A percentile compares a stretch with the other conserved stretches of the same genome.
phyloP scores from a whole-genome alignment of 2,888 invertebrate genomes.

The Ypsolopha scabrella region DNA sequence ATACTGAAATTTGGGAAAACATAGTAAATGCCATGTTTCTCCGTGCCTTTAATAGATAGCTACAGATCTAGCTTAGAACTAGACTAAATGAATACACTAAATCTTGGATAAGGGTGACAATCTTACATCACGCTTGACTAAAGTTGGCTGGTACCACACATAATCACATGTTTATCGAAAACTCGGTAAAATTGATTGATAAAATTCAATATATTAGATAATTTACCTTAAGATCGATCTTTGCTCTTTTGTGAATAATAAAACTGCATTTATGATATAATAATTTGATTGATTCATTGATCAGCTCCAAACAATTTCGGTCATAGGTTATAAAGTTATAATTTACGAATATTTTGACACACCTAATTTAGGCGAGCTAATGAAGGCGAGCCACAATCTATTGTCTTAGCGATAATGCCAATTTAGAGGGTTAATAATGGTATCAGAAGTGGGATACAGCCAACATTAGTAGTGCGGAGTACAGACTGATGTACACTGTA shows the following conservation, averaged over 20 bases:
- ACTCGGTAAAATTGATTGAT: too few species aligned
- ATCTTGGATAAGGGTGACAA: slow-evolving; percentile 29
- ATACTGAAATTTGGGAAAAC: neutral
- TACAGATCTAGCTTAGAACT: slow-evolving; percentile 47
- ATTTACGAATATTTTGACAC: too few species aligned
- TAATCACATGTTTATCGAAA: neutral
- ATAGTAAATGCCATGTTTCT: neutral
- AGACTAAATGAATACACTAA: slow-evolving; percentile 45
- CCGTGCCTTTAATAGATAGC: slow-evolving; percentile 13
- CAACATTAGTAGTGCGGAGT: neutral
- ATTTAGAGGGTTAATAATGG: neutral
- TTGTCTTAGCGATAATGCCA: too few species aligned
- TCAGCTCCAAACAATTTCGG: too few species aligned
- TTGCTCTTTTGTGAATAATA: too few species aligned
- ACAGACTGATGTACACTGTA: neutral
- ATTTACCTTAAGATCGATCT: too few species aligned
- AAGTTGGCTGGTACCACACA: slow-evolving; percentile 13
- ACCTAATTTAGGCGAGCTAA: too few species aligned
- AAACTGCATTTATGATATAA: too few species aligned
- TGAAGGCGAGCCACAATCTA: too few species aligned
- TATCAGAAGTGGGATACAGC: neutral
- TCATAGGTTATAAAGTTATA: too few species aligned
- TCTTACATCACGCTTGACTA: slow-evolving; percentile 23
- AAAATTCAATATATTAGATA: too few species aligned
- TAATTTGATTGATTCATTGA: too few species aligned